A percentile compares a stretch with the other conserved stretches of the same genome.
Conservation (phyloP, 2,113 vertebrate genomes). For the Astatoreochromis straeleni region DNA sequence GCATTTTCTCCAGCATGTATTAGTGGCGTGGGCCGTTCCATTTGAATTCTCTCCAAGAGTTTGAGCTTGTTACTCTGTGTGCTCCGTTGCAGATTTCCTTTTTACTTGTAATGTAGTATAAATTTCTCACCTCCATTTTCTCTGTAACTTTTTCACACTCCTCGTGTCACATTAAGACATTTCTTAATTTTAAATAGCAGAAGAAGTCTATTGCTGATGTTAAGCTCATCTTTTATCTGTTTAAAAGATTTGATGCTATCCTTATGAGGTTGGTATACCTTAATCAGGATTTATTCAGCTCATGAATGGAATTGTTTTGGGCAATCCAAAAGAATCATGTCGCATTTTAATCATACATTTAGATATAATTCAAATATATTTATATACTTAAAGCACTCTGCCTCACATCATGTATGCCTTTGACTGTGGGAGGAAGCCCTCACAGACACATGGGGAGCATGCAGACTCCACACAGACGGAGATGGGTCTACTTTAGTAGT, state of each 20-base stretch:
- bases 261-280: not conserved
- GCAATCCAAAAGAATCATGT: not conserved
- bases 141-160: not conserved
- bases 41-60: not conserved
- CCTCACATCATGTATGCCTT: not conserved
- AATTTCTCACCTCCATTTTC: not conserved
- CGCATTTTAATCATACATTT: not conserved
- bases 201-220: not conserved
- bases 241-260: not conserved
- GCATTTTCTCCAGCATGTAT: not conserved
- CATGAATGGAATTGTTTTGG: not conserved
- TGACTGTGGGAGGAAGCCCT: not conserved
- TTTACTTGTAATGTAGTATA: not conserved
- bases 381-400: not conserved
- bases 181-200: not conserved
- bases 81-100: not conserved
- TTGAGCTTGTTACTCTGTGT: not conserved
- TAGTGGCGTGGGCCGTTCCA: not conserved
- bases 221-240: not conserved
- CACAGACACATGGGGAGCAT: not conserved
- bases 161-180: rapidly evolving
- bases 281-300: not conserved
- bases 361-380: not conserved
- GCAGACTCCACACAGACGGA: not conserved
- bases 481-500: not conserved